Conservation (phyloP, 1,140 invertebrate species). For the Cydia fagiglandana region DNA sequence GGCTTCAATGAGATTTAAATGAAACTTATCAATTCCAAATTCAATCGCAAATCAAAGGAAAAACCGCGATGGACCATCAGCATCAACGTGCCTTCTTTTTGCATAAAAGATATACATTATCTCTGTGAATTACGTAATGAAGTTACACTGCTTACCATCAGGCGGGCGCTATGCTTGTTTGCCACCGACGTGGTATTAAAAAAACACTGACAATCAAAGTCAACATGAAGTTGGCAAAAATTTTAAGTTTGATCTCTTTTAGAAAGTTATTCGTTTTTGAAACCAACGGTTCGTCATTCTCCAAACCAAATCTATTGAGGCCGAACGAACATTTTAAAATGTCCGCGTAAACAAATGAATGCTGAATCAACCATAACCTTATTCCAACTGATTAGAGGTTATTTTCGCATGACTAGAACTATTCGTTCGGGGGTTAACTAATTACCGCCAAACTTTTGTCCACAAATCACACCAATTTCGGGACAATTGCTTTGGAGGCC, state of each 20-base stretch:
- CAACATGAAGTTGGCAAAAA: not conserved
- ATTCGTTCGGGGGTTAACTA: not conserved
- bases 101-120: too few species aligned
- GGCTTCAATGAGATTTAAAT: too few species aligned
- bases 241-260: not conserved
- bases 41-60: too few species aligned
- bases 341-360: not conserved
- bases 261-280: not conserved
- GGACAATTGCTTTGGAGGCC: conserved; percentile 10
- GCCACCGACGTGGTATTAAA: too few species aligned
- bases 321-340: conserved; percentile 1
- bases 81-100: too few species aligned
- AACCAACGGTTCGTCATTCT: not conserved
- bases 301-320: not conserved
- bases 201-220: not conserved
- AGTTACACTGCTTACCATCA: too few species aligned
- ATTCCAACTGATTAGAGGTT: not conserved
- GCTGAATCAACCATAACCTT: not conserved
- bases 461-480: conserved; percentile 32
- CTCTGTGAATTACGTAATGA: not conserved
- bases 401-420: not conserved
- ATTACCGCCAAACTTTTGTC: conserved; percentile 1
- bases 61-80: too few species aligned
- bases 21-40: too few species aligned
- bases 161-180: too few species aligned